A percentile compares a stretch with the other conserved stretches of the same genome.
These are phyloP conservation scores for Fringilla coelebs DNA, from an alignment of 2,797 vertebrate species.

Conservation along the genomic window DNA sequence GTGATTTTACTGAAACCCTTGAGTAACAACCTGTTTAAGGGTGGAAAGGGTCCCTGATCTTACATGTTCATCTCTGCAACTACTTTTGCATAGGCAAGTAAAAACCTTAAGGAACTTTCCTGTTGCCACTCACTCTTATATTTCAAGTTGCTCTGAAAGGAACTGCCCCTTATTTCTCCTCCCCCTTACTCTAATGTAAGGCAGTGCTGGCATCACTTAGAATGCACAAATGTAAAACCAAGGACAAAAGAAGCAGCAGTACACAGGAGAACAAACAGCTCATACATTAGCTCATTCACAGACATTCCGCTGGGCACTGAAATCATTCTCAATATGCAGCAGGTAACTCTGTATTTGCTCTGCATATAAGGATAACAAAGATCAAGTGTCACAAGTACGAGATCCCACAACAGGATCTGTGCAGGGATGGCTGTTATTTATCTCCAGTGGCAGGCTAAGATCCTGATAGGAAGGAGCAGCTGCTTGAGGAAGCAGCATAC, in stretches of 20 bases:
- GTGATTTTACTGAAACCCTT: neutral
- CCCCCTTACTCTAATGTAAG: neutral
- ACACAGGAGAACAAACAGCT: neutral
- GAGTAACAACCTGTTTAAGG: neutral
- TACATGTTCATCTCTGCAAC: neutral
- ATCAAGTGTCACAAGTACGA: neutral
- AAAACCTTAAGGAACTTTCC: neutral
- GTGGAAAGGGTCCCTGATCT: neutral
- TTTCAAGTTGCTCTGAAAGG: neutral
- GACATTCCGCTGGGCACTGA: neutral
- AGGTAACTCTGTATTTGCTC: fast-evolving
- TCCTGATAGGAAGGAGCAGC: neutral
- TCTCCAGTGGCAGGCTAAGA: neutral
- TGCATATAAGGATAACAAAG: neutral
- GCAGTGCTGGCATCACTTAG: neutral
- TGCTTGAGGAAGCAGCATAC: neutral
- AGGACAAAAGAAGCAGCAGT: neutral
- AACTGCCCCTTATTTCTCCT: neutral
- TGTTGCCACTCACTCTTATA: neutral
- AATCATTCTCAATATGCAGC: neutral
- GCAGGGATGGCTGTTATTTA: neutral
- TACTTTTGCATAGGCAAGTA: neutral
- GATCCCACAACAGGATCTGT: neutral
- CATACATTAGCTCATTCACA: neutral
- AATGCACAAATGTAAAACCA: neutral